These are phyloP conservation scores for Irena cyanogastra DNA, from an alignment of 2,113 vertebrate species.

Conservation along the genomic window DNA sequence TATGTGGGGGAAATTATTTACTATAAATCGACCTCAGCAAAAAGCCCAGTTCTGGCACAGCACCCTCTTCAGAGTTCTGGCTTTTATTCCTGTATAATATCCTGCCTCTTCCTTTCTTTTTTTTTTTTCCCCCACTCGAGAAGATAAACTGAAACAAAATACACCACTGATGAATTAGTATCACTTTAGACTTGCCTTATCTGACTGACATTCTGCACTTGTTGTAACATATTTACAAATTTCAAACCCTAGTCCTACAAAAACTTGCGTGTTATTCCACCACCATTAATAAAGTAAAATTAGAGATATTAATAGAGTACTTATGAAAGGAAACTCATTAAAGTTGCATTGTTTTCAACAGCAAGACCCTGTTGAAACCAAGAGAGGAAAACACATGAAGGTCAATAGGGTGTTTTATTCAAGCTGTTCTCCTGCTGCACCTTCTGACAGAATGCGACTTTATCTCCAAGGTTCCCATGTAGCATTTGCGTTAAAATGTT, in stretches of 20 bases:
- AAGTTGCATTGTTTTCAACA: background rate
- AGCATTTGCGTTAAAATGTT: background rate
- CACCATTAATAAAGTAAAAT: background rate
- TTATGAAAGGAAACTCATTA: background rate
- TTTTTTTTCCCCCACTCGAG: constrained; percentile 57
- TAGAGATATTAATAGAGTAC: background rate
- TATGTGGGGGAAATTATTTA: background rate
- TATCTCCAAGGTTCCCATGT: background rate
- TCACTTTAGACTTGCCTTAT: background rate
- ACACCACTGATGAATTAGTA: background rate
- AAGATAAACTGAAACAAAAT: constrained; percentile 64
- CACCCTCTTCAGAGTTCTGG: constrained; percentile 61
- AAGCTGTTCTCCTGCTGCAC: background rate
- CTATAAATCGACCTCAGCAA: background rate
- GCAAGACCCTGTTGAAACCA: constrained; percentile 3
- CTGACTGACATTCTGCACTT: background rate
- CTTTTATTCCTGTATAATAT: constrained; percentile 73
- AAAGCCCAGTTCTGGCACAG: constrained; percentile 70
- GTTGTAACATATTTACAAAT: background rate
- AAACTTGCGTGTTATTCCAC: background rate
- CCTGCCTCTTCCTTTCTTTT: constrained; percentile 24
- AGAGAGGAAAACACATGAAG: background rate
- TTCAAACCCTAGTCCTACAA: background rate
- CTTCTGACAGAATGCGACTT: background rate
- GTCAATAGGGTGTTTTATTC: background rate